Evolutionary conservation across 2,797 vertebrate species (phyloP), one percentile per base, ranked within the genome.

Genomic region (Hyperoplus immaculatus): DNA sequence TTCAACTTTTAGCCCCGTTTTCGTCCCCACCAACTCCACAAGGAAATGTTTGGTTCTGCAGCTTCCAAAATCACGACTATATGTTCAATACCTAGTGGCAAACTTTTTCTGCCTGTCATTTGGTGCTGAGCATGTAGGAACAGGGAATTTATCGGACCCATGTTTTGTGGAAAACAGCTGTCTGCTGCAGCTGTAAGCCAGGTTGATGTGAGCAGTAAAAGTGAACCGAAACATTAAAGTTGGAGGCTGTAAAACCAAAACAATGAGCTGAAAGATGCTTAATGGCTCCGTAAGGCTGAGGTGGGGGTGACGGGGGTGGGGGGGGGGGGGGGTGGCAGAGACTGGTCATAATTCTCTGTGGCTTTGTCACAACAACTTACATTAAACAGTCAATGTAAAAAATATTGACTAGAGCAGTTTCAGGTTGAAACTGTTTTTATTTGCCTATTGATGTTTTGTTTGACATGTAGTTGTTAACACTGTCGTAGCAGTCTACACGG

Each of bases 91-190:
- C 41, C 49, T 39, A n/a, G 36, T 15, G 9, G 5, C 18, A 46
- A 41, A 45, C 16, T 45, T 38, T 58, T 11, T 6, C 18, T 72
- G 9, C 12, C n/a, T 75, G 49, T 8, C 6, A 13, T 53, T 54
- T 47, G 41, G 16, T 16, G 57, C 39, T 45, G 21, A 9, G 1
- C 4, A 47, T 6, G 16, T 36, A 11, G 5, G 46, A 4, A 38
- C 5, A 7, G 10, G 43, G 14, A 36, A 51, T 51, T 13, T 13
- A 13, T 43, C n/a, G 15, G 39, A 43, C 13, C 6, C 29, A 29
- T 9, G 58, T 55, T 61, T 38, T 4, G 8, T 6, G 61, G 14
- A 42, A 43, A 63, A 57, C 75, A 16, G 39, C 58, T 69, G 58
- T 12, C 8, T 12, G 2, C 21, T 51, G 60, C 43, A 62, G 13